Evolutionary conservation across 1,140 invertebrate genomes (phyloP).

Genomic region (Plutomurus gul): DNA sequence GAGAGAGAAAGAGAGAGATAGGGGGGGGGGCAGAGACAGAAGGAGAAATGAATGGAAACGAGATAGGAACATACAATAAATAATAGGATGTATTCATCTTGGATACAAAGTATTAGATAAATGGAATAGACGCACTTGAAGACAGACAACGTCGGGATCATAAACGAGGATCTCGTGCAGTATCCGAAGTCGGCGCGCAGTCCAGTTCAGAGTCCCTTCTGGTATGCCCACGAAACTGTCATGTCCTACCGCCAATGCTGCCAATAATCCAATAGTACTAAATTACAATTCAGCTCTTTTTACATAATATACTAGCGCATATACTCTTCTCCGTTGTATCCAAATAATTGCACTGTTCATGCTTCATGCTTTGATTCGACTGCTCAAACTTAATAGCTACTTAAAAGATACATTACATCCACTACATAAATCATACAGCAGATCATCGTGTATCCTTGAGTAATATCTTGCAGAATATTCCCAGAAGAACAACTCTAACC

Average conservation of each 20-base stretch:
- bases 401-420: neutral
- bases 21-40: neutral
- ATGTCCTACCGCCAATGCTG: slow-evolving; percentile 71
- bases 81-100: neutral
- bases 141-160: slow-evolving; percentile 72
- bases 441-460: too few species aligned
- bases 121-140: slow-evolving; percentile 63
- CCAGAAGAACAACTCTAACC: too few species aligned
- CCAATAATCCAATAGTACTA: slow-evolving; percentile 52
- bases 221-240: slow-evolving; percentile 78
- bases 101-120: neutral
- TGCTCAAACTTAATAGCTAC: neutral
- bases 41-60: neutral
- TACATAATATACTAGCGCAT: slow-evolving; percentile 14
- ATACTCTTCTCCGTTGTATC: too few species aligned
- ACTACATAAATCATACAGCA: neutral
- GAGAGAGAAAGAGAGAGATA: neutral
- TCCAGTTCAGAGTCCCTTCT: slow-evolving; percentile 71
- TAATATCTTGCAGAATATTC: too few species aligned
- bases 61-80: neutral
- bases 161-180: slow-evolving; percentile 74
- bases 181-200: slow-evolving; percentile 68
- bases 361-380: neutral
- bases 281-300: slow-evolving; percentile 37
- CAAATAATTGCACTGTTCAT: neutral